phyloP scores from a whole-genome alignment of 2,797 vertebrate species.

The Pseudochaenichthys georgianus region DNA sequence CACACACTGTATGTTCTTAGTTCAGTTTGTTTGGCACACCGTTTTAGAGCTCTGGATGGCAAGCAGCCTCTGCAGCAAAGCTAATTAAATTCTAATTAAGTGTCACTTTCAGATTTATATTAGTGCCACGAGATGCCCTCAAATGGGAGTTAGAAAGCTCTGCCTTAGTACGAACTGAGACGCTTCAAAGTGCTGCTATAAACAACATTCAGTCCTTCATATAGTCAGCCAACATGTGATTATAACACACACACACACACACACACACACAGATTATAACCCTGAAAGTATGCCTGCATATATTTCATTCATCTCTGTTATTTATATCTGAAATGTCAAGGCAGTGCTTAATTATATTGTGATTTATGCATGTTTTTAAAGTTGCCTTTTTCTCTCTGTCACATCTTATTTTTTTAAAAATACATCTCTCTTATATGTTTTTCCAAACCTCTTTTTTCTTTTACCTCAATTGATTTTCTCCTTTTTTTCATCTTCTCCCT shows the following conservation, averaged over 20 bases:
- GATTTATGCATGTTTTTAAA: constrained; percentile 60
- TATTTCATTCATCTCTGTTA: constrained; percentile 53
- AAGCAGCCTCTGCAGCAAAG: constrained; percentile 14
- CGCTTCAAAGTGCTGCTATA: constrained; percentile 63
- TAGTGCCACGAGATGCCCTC: constrained; percentile 22
- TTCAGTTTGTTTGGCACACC: constrained; percentile 27
- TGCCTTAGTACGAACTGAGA: constrained; percentile 23
- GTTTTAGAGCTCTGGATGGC: constrained; percentile 15
- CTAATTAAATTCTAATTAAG: constrained; percentile 54
- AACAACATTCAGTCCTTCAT: constrained; percentile 61
- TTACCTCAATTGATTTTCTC: too few species aligned
- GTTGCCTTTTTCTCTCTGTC: neutral
- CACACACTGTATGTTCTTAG: constrained; percentile 24
- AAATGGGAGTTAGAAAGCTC: constrained; percentile 37
- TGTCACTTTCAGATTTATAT: constrained; percentile 35
- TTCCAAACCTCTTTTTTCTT: too few species aligned
- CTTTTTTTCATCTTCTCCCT: neutral
- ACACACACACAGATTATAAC: constrained; percentile 61
- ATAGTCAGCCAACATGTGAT: constrained; percentile 67
- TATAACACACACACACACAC: constrained; percentile 56
- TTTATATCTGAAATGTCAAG: constrained; percentile 58
- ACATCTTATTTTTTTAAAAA: too few species aligned
- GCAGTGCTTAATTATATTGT: constrained; percentile 53
- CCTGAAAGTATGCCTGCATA: constrained; percentile 44
- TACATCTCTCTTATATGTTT: neutral